phyloP scores from a whole-genome alignment of 2,888 invertebrate species.

The Ophion ellenae region DNA sequence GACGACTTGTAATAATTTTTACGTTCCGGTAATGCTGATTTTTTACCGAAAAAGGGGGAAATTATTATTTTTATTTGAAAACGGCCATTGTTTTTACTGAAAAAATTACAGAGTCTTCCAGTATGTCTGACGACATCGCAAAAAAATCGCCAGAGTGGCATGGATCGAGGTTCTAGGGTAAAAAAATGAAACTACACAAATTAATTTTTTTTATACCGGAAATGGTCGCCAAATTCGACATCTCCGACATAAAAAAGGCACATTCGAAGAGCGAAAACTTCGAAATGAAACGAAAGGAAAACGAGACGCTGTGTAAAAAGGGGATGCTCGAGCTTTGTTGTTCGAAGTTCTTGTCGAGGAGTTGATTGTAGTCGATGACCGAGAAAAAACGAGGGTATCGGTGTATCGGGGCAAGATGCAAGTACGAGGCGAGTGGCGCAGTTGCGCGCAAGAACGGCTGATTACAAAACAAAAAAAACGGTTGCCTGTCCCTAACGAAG shows the following conservation, averaged over 20 bases:
- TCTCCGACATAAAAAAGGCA: not conserved
- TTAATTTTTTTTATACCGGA: too few relatives aligned
- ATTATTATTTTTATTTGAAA: too few relatives aligned
- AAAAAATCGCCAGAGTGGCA: too few relatives aligned
- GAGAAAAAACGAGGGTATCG: not conserved
- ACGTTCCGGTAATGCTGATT: too few relatives aligned
- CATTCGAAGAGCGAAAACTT: not conserved
- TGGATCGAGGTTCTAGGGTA: too few relatives aligned
- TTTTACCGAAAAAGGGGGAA: too few relatives aligned
- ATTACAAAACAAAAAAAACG: constrained; percentile 56
- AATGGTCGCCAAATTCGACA: not conserved
- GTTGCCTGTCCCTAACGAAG: constrained; percentile 59
- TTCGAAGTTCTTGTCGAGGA: not conserved
- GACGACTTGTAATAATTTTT: too few relatives aligned
- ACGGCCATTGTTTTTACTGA: too few relatives aligned
- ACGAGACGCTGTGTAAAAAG: not conserved
- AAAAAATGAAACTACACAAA: too few relatives aligned
- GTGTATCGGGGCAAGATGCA: constrained; percentile 1
- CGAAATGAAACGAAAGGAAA: not conserved
- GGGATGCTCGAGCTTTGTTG: not conserved
- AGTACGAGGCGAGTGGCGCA: not conserved
- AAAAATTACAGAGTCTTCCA: too few relatives aligned
- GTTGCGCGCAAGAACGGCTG: constrained; percentile 35
- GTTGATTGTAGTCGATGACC: not conserved
- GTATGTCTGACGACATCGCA: too few relatives aligned